Conservation (phyloP, 2,113 vertebrate genomes). For the Anarrhichthys ocellatus region DNA sequence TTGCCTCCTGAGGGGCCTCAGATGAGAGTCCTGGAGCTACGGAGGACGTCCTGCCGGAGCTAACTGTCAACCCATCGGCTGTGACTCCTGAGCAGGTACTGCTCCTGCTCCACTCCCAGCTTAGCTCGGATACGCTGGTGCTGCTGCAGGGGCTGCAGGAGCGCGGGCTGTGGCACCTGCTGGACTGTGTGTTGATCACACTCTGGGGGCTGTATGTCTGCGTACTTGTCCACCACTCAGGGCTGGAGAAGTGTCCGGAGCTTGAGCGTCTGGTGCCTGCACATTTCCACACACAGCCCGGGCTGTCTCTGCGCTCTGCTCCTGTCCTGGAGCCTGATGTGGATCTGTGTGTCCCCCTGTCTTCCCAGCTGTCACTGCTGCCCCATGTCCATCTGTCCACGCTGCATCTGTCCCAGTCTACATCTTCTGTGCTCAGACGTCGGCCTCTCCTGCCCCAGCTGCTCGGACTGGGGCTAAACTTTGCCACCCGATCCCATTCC, state of each 20-base stretch:
- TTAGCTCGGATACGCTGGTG: slow-evolving; percentile 80
- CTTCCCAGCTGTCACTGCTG: slow-evolving; percentile 80
- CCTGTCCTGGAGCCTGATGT: slow-evolving; percentile 50
- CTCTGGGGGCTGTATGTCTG: slow-evolving; percentile 54
- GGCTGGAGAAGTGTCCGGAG: slow-evolving; percentile 59
- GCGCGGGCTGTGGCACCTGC: slow-evolving; percentile 64
- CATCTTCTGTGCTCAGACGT: slow-evolving; percentile 60
- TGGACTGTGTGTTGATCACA: slow-evolving; percentile 27
- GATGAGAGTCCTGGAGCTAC: slow-evolving; percentile 10
- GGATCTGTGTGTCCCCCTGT: slow-evolving; percentile 51
- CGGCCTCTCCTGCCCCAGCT: slow-evolving; percentile 52
- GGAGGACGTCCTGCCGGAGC: slow-evolving; percentile 19
- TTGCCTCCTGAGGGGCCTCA: slow-evolving; percentile 29
- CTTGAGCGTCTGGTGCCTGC: slow-evolving; percentile 43
- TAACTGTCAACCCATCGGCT: slow-evolving; percentile 16
- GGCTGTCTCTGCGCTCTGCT: slow-evolving; percentile 64
- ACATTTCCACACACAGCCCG: slow-evolving; percentile 41
- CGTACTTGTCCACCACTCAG: slow-evolving; percentile 71
- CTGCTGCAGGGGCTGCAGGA: slow-evolving; percentile 81
- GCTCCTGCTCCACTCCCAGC: slow-evolving; percentile 78
- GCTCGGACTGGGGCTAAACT: slow-evolving; percentile 60
- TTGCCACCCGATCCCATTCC: slow-evolving; percentile 57
- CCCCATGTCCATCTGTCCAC: slow-evolving; percentile 77
- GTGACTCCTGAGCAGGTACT: slow-evolving; percentile 70
- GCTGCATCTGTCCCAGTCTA: slow-evolving; percentile 68